Evolutionary conservation across 2,797 vertebrate species (phyloP), one percentile per base, ranked within the genome.

Genomic region (Dendrocincla fuliginosa): DNA sequence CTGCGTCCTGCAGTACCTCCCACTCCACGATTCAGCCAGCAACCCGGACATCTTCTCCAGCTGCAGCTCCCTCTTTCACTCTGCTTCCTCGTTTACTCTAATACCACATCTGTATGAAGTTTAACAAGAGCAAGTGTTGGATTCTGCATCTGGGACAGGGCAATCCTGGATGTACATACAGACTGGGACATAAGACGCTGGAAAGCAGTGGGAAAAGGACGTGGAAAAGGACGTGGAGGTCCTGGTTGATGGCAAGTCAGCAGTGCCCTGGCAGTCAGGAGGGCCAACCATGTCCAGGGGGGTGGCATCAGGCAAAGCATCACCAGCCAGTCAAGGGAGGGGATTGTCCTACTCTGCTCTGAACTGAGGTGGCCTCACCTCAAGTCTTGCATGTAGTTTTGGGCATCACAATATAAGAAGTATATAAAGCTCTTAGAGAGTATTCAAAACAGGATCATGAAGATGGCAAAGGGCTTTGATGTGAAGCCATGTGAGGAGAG

Each of bases 341-440:
- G 28, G 28, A 11, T 57, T 25, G 33, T 57, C 23, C 33, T 10
- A 22, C 55, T 57, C 55, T 57, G 55, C n/a, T 35, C 55, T 57
- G n/a, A 22, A 33, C 22, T 56, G 22, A 4, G 10, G 19, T 4
- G 11, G 46, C 46, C 11, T 60, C 39, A 30, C 3, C 52, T 57
- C 1, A 0, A 59, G 23, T 39, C 9, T 39, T 53, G 5, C 33
- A 28, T 7, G 37, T 0, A 1, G 19, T 30, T 80, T 59, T 46
- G 46, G 37, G 46, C 25, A 60, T 17, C 30, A 39, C 20, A 32
- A 67, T 10, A 6, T 52, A 33, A 74, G n/a, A 46, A 59, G n/a
- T 46, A 41, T 32, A 32, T 32, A 22, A 74, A 49, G 47, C 24
- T 15, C 13, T 49, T 49, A 49, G 24, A 49, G 47, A 49, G 13